Evolutionary conservation across 2,888 invertebrate genomes (phyloP), one percentile per base, ranked within the genome.

Genomic region (Agrotis clavis): DNA sequence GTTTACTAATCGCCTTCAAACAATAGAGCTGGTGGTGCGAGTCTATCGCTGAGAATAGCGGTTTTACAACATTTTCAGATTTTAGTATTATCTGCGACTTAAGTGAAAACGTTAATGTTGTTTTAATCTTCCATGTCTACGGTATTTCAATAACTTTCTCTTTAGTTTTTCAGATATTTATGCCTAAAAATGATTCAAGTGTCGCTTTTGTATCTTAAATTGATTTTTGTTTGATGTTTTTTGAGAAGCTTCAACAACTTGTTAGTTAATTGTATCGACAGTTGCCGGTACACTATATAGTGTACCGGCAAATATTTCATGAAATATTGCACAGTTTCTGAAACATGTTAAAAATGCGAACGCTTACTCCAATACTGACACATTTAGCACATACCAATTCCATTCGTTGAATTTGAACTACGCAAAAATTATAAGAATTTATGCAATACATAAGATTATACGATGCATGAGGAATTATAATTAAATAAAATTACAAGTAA

Each of bases 61-160:
- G 50, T 78, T 59, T 77, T 54, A 48, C 60, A 64, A 65, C 51
- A 63, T 74, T 79, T 74, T 62, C 63, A 41, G 63, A 60, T 51
- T 35, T n/a, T 45, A n/a, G n/a, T n/a, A 65, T 68, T 50, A 62
- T 69, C 56, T 80, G 41, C 41, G 51, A 57, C 21, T 68, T 60
- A 41, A 68, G 79, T 81, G 77, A 76, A 80, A 81, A 76, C 72
- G 57, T 61, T 80, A 80, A 80, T 80, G 72, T 76, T 77, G 61
- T 76, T 81, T 80, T 80, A 80, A 81, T 69, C 53, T 54, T 56
- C 56, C 51, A 48, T 53, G 57, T 61, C 66, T 71, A 48, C 64
- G 53, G 41, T 53, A 41, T 69, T 76, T 69, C 48, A 57, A 50
- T 72, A 67, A 65, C 81, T 80, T 77, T 81, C 81, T 77, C 69